phyloP scores from a whole-genome alignment of 2,888 invertebrate genomes.

The Eumacrocentrus americanus region DNA sequence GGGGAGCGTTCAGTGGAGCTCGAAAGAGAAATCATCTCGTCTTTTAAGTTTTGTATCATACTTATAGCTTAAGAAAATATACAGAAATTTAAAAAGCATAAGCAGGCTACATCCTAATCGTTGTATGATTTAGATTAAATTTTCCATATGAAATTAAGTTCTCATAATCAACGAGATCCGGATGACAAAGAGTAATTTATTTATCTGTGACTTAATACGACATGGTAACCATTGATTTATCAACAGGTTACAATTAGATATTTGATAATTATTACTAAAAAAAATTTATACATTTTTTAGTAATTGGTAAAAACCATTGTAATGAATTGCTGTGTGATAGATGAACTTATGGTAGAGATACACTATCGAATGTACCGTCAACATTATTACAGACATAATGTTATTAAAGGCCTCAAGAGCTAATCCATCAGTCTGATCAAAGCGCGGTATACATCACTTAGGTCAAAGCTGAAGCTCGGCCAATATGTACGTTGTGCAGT shows the following conservation, averaged over 20 bases:
- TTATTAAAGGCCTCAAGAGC: conserved; percentile 38
- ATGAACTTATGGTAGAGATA: not conserved
- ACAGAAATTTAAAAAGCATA: too few species aligned
- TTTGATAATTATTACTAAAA: not conserved
- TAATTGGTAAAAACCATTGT: not conserved
- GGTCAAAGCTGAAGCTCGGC: conserved; percentile 29
- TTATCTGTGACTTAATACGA: too few species aligned
- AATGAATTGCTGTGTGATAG: not conserved
- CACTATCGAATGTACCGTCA: not conserved
- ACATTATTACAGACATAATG: conserved; percentile 40
- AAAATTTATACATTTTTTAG: not conserved
- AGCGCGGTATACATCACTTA: conserved; percentile 39
- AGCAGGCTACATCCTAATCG: too few species aligned
- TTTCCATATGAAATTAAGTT: too few species aligned
- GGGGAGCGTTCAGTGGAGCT: too few species aligned
- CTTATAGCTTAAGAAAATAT: too few species aligned
- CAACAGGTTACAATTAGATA: not conserved
- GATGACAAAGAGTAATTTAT: too few species aligned
- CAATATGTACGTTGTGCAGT: too few species aligned
- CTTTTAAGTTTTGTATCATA: too few species aligned
- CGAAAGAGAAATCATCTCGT: too few species aligned
- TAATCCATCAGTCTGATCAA: conserved; percentile 48
- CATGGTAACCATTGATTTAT: not conserved
- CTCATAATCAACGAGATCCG: too few species aligned
- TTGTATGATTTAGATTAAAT: too few species aligned